phyloP scores from a whole-genome alignment of 1,140 invertebrate species.

The Drosophila melanogaster region Release_6_plus_ISO1_MT NC_004354.4:8878501-8879000 shows the following conservation, averaged over 20 bases:
- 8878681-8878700: conserved; percentile 19
- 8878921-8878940: conserved; percentile 8
- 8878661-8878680: neutral
- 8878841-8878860: conserved; percentile 3
- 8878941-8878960: conserved; percentile 40
- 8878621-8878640: neutral
- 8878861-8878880: neutral
- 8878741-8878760: conserved; percentile 52
- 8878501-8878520: conserved; percentile 74
- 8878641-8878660: neutral
- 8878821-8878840: neutral
- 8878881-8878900: conserved; percentile 28
- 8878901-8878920: conserved; percentile 52
- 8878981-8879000: conserved; percentile 73
- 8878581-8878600: conserved; percentile 40
- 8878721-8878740: conserved; percentile 73
- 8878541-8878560: conserved; percentile 56
- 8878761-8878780: conserved; percentile 11
- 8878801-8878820: conserved; percentile 9
- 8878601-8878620: conserved; percentile 11
- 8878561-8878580: conserved; percentile 76
- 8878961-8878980: conserved; percentile 66
- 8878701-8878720: conserved; percentile 66
- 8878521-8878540: conserved; percentile 83
- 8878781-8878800: conserved; percentile 10